Evolutionary conservation across 2,888 invertebrate species (phyloP), one percentile per base, ranked within the genome.

Genomic region (Eueremaeus valkanovi): DNA sequence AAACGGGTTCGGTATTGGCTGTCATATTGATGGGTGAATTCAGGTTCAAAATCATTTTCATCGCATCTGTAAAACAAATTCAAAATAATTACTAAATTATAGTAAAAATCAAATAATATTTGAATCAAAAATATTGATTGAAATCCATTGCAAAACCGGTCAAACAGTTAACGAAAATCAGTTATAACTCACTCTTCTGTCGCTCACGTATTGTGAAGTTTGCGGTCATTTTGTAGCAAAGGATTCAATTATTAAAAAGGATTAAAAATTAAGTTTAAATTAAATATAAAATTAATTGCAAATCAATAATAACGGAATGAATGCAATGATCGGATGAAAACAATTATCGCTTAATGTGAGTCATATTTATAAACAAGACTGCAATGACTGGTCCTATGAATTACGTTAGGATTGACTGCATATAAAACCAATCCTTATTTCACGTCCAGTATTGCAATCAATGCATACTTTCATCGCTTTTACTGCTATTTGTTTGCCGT

Each of bases 31-130:
- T 86, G 45, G 90, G 88, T 81, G 90, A 89, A 84, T 96, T 95
- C 76, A 97, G 87, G 86, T 96, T 96, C 77, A 97, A 86, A 95
- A 97, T 96, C 85, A 94, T 93, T 86, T 92, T 93, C 79, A 97
- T 86, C 79, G 95, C 93, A 88, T 88, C 93, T 79, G 68, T 49
- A 75, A 75, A 42, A 31, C 8, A 55, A 5, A 63, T 21, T 51
- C 16, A 45, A 9, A 55, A 6, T 33, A 29, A 21, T n/a, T 18
- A 3, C 68, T 24, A 27, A 51, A n/a, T 5, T 51, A 18, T 63
- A 24, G 36, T 55, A 1, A 13, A 21, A 16, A 2, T 31, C 31
- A 63, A 63, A 9, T 51, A 18, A 51, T 51, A n/a, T n/a, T 51
- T 18, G 16, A 51, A n/a, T 51, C 21, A 58, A 24, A 58, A 58